These are phyloP conservation scores for Oplegnathus fasciatus DNA, from an alignment of 2,113 vertebrate genomes.

Conservation along the genomic window DNA sequence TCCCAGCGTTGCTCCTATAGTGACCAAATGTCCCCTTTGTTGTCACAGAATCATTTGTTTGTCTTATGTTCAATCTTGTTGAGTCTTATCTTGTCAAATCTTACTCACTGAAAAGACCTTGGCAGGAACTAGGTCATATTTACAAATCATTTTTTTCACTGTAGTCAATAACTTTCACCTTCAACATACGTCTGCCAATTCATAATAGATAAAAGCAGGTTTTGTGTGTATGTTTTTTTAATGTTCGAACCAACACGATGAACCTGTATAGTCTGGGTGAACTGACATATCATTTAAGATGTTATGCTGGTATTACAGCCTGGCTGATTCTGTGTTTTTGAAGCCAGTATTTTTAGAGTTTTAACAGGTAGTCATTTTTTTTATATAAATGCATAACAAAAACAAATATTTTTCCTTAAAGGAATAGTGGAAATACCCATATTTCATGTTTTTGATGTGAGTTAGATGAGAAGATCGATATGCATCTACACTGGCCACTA, in stretches of 20 bases:
- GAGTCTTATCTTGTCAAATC: constrained; percentile 31
- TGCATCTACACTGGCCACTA: too few species aligned
- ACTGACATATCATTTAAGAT: background rate
- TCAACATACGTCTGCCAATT: background rate
- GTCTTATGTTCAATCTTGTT: background rate
- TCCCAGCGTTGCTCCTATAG: background rate
- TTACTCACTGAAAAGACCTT: background rate
- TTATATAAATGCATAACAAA: too few species aligned
- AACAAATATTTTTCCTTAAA: too few species aligned
- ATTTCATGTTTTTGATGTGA: too few species aligned
- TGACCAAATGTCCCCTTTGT: background rate
- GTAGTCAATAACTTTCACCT: background rate
- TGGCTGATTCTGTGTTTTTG: background rate
- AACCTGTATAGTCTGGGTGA: background rate
- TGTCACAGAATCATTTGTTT: constrained; percentile 10
- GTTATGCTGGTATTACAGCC: background rate
- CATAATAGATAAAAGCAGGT: too few species aligned
- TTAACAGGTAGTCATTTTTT: background rate
- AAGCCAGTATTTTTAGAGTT: too few species aligned
- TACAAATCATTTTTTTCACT: background rate
- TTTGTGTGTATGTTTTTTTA: background rate
- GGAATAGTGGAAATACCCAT: too few species aligned
- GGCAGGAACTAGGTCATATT: constrained; percentile 37
- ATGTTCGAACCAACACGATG: background rate
- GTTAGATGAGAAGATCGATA: too few species aligned